Evolutionary conservation across 2,797 vertebrate species (phyloP).

Genomic region (Clarias platycephalus): DNA sequence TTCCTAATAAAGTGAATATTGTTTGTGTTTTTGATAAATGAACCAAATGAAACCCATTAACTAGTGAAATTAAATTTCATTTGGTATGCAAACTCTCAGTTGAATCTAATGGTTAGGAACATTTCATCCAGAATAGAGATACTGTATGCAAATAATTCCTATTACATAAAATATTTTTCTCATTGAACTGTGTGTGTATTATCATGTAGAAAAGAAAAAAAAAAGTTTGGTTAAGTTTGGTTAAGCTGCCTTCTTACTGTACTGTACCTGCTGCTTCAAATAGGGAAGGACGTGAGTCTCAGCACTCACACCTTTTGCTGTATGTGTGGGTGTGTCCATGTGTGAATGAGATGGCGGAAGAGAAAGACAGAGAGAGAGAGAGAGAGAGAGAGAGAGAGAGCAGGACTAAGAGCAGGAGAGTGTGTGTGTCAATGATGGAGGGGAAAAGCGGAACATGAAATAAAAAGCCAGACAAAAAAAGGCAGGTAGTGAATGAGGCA

Average conservation of each 20-base stretch:
- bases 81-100: neutral
- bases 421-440: neutral
- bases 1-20: neutral
- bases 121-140: neutral
- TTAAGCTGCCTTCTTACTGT: neutral
- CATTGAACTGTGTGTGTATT: neutral
- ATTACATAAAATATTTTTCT: neutral
- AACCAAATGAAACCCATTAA: neutral
- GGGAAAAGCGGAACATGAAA: neutral
- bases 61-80: neutral
- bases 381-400: neutral
- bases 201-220: neutral
- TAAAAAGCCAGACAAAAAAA: neutral
- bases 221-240: neutral
- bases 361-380: slow-evolving; percentile 3
- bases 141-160: neutral
- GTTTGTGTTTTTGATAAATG: neutral
- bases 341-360: slow-evolving; percentile 44
- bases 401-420: neutral
- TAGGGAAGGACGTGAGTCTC: slow-evolving; percentile 49
- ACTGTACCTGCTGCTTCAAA: slow-evolving; percentile 7
- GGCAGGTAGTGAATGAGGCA: neutral
- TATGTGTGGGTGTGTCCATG: slow-evolving; percentile 44
- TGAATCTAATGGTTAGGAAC: neutral
- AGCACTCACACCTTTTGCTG: slow-evolving; percentile 57